Conservation (phyloP, 1,140 invertebrate genomes). For the Brachionus sp. region DNA sequence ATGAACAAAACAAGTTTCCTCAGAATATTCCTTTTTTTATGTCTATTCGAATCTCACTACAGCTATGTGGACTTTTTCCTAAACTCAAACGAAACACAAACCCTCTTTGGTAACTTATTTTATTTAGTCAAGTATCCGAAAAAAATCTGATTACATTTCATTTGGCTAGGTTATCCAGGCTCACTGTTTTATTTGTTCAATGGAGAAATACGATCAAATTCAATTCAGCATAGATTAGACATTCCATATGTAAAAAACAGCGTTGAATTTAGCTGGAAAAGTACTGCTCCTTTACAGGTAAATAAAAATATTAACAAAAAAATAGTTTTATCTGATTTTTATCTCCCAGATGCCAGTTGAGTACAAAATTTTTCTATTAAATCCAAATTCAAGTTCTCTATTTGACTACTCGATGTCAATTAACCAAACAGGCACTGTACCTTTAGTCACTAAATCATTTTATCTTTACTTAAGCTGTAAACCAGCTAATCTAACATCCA, state of each 20-base stretch:
- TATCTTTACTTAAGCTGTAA: not conserved
- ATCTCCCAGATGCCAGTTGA: not conserved
- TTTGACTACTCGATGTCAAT: not conserved
- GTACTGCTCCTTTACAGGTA: slow-evolving; percentile 6
- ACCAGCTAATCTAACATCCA: not conserved
- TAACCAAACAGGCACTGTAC: not conserved
- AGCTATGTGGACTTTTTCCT: slow-evolving; percentile 40
- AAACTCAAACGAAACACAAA: slow-evolving; percentile 29
- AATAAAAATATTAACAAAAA: not conserved
- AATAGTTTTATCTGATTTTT: not conserved
- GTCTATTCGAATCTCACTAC: not conserved
- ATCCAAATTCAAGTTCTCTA: not conserved
- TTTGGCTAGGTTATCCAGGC: not conserved
- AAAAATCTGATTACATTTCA: not conserved
- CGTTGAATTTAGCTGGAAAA: slow-evolving; percentile 37
- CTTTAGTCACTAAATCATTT: not conserved
- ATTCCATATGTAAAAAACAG: not conserved
- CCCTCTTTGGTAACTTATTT: not conserved
- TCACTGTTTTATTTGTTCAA: slow-evolving; percentile 40
- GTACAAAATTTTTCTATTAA: not conserved
- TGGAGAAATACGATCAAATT: not conserved
- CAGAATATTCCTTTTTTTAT: not conserved
- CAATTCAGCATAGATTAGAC: slow-evolving; percentile 1
- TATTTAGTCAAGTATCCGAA: not conserved
- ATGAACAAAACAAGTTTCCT: not conserved